phyloP scores from a whole-genome alignment of 2,113 vertebrate genomes.

The Antennarius striatus region DNA sequence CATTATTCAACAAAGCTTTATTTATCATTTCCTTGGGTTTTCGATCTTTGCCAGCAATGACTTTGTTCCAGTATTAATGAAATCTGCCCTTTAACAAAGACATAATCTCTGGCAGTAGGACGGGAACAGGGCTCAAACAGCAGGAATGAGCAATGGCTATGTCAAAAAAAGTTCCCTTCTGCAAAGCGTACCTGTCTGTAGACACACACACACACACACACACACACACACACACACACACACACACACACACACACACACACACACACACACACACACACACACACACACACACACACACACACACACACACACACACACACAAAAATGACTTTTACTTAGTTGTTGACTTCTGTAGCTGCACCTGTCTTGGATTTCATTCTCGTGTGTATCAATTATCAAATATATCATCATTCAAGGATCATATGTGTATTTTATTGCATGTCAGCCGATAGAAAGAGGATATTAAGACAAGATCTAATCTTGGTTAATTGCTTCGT shows the following conservation, averaged over 20 bases:
- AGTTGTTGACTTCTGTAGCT: neutral
- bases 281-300: neutral
- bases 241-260: neutral
- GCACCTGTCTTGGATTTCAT: neutral
- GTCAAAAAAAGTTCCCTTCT: slow-evolving; percentile 24
- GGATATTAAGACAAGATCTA: too few relatives aligned
- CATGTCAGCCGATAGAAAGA: too few relatives aligned
- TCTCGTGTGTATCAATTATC: neutral
- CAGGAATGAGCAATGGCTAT: slow-evolving; percentile 30
- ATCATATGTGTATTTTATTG: too few relatives aligned
- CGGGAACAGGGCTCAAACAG: slow-evolving; percentile 3
- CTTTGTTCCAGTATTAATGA: slow-evolving; percentile 71
- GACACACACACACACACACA: slow-evolving; percentile 12
- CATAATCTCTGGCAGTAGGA: slow-evolving; percentile 28
- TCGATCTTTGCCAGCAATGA: slow-evolving; percentile 61
- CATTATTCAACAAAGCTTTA: slow-evolving; percentile 70
- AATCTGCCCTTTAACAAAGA: slow-evolving; percentile 61
- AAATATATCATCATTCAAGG: neutral
- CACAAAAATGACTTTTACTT: neutral
- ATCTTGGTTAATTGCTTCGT: too few relatives aligned
- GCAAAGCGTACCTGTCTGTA: slow-evolving; percentile 8
- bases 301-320: neutral
- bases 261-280: neutral
- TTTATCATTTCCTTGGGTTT: slow-evolving; percentile 63
- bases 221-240: neutral